Percentiles rank a stretch among this genome's conserved stretches.
These are phyloP conservation scores for Octopus sinensis DNA, from an alignment of 1,140 invertebrate genomes.

Conservation along the genomic window DNA sequence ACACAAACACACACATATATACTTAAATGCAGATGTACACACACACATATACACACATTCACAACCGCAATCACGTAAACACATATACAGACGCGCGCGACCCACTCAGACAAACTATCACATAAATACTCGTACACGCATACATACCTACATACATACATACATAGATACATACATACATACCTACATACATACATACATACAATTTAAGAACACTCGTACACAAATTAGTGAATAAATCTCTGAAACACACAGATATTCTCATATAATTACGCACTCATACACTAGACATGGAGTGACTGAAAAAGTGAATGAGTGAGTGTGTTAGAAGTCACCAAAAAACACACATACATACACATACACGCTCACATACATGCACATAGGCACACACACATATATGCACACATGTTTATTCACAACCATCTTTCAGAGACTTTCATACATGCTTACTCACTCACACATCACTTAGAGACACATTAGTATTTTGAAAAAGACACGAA, in stretches of 20 bases:
- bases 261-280: not conserved
- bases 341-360: too few species aligned
- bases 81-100: not conserved
- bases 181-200: not conserved
- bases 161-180: not conserved
- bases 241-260: not conserved
- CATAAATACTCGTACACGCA: not conserved
- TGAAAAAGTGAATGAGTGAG: too few species aligned
- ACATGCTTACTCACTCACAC: too few species aligned
- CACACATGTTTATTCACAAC: too few species aligned
- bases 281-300: too few species aligned
- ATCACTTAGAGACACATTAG: too few species aligned
- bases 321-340: too few species aligned
- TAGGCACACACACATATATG: too few species aligned
- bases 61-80: not conserved
- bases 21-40: not conserved
- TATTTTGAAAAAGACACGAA: too few species aligned
- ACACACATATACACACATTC: not conserved
- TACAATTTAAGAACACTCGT: not conserved
- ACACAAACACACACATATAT: not conserved
- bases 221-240: not conserved
- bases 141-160: not conserved
- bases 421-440: too few species aligned
- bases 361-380: too few species aligned
- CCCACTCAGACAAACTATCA: not conserved